These are phyloP conservation scores for Columba janthina DNA, from an alignment of 2,113 vertebrate species.

Conservation along the genomic window DNA sequence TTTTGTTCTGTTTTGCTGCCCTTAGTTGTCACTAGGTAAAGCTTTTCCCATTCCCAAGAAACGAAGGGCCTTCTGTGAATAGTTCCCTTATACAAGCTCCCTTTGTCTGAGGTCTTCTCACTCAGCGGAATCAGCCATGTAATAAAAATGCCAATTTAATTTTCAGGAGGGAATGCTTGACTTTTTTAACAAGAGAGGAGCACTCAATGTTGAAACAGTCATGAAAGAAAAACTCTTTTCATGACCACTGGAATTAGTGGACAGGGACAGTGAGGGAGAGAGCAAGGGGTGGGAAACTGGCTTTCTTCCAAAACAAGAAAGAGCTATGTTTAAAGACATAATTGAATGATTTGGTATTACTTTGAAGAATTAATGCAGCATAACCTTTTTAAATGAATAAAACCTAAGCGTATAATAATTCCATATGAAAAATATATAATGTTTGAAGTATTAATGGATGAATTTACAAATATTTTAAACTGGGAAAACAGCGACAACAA, in stretches of 20 bases:
- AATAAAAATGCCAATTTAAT: conserved; percentile 71
- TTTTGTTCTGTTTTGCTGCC: conserved; percentile 55
- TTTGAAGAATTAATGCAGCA: conserved; percentile 58
- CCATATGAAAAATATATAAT: conserved; percentile 16
- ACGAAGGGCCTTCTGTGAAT: conserved; percentile 62
- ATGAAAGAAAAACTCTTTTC: conserved; percentile 71
- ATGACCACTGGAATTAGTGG: conserved; percentile 60
- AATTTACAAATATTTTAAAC: conserved; percentile 58
- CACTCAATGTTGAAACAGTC: conserved; percentile 50
- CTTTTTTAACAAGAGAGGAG: conserved; percentile 68
- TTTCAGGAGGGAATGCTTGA: conserved; percentile 67
- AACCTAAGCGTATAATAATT: conserved; percentile 42
- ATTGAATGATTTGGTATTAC: conserved; percentile 57
- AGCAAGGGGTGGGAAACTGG: conserved; percentile 63
- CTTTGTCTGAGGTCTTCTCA: conserved; percentile 71
- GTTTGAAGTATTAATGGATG: conserved; percentile 37
- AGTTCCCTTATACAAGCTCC: conserved; percentile 60
- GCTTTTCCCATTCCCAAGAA: conserved; percentile 68
- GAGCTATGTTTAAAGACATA: conserved; percentile 51
- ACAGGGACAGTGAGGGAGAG: conserved; percentile 41
- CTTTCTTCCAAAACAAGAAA: conserved; percentile 52
- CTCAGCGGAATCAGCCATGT: conserved; percentile 61
- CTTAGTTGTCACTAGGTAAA: conserved; percentile 68
- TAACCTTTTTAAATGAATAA: conserved; percentile 60
- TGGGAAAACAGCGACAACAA: neutral